Evolutionary conservation across 2,888 invertebrate genomes (phyloP).

Genomic region (Epistrophe eligans): DNA sequence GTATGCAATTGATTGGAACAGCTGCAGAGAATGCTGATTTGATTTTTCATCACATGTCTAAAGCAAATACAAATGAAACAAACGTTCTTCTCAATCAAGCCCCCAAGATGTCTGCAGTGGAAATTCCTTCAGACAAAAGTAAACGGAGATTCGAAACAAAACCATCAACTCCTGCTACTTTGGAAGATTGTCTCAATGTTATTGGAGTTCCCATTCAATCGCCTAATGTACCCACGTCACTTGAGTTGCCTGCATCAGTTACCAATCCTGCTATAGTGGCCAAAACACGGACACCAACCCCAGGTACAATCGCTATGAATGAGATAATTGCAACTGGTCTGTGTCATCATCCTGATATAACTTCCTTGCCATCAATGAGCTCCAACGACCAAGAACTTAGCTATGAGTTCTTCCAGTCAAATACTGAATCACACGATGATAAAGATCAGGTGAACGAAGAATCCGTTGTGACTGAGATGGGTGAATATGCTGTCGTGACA

Average conservation of each 20-base stretch:
- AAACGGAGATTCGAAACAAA: conserved; percentile 50
- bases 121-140: conserved; percentile 86
- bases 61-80: conserved; percentile 88
- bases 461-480: conserved; percentile 63
- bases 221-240: conserved; percentile 87
- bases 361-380: conserved; percentile 53
- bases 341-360: conserved; percentile 69
- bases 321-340: conserved; percentile 72
- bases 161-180: conserved; percentile 52
- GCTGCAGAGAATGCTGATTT: conserved; percentile 60
- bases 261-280: conserved; percentile 90
- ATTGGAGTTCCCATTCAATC: conserved; percentile 85
- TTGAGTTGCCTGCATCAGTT: conserved; percentile 90
- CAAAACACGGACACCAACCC: conserved; percentile 81
- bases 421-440: conserved; percentile 33
- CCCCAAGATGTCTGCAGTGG: conserved; percentile 92
- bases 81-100: conserved; percentile 90
- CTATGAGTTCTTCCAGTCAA: conserved; percentile 62
- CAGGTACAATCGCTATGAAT: conserved; percentile 73
- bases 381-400: conserved; percentile 53
- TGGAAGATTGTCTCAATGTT: conserved; percentile 86
- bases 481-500: conserved; percentile 70
- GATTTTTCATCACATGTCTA: conserved; percentile 79
- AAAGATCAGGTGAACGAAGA: conserved; percentile 47
- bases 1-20: conserved; percentile 53